Evolutionary conservation across 53 echinoderm and acorn worm genomes (phyloP).

Genomic region (Echinarachnius parma): DNA sequence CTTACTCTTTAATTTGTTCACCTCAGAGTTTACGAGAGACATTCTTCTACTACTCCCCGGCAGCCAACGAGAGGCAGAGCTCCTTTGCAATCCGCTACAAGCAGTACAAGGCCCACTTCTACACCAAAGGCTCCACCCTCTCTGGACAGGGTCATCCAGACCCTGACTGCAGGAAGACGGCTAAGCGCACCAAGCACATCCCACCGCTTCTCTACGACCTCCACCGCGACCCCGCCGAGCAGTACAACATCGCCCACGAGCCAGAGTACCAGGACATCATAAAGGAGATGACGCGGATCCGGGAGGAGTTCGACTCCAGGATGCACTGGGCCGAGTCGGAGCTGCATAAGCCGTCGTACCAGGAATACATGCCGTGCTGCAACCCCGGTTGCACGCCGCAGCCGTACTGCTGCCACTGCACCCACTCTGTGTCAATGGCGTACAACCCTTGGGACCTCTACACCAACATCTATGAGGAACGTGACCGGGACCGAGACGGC

Average conservation of each 20-base stretch:
- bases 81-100: constrained; percentile 51
- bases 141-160: constrained; percentile 48
- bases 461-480: constrained; percentile 20
- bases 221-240: constrained; percentile 49
- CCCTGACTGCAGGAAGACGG: constrained; percentile 44
- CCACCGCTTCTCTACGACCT: constrained; percentile 56
- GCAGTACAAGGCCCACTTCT: constrained; percentile 64
- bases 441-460: constrained; percentile 35
- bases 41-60: constrained; percentile 50
- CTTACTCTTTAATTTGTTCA: background rate
- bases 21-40: constrained; percentile 48
- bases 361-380: constrained; percentile 38
- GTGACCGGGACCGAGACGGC: constrained; percentile 23
- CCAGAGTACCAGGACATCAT: constrained; percentile 43
- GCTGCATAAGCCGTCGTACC: constrained; percentile 30
- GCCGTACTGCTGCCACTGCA: constrained; percentile 45
- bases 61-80: constrained; percentile 24
- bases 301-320: constrained; percentile 32
- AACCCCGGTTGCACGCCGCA: constrained; percentile 37
- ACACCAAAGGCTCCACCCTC: constrained; percentile 47
- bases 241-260: constrained; percentile 44
- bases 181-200: constrained; percentile 43
- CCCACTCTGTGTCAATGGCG: constrained; percentile 10
- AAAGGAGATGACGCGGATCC: constrained; percentile 19
- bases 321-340: constrained; percentile 41